Conservation (phyloP, 1,140 invertebrate species). For the Drosophila orena region DNA sequence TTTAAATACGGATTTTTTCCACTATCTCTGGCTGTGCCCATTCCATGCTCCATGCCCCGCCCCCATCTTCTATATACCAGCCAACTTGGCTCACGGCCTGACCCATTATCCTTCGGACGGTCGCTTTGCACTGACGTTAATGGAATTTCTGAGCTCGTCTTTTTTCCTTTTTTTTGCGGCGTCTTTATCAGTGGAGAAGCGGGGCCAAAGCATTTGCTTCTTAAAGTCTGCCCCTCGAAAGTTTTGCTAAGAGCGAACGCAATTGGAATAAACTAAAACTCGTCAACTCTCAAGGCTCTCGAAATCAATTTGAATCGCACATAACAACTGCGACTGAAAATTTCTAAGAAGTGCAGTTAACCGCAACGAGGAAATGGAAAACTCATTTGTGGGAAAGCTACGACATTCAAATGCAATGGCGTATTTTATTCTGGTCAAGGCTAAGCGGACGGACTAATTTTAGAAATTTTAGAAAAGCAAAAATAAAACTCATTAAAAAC, state of each 20-base stretch:
- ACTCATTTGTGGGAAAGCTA: constrained; percentile 10
- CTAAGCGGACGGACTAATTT: constrained; percentile 13
- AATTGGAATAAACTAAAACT: constrained; percentile 53
- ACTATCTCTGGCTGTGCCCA: constrained; percentile 49
- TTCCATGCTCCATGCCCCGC: not conserved
- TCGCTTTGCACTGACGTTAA: constrained; percentile 34
- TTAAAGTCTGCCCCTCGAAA: constrained; percentile 38
- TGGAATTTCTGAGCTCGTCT: constrained; percentile 42
- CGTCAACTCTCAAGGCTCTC: constrained; percentile 49
- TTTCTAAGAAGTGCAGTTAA: constrained; percentile 43
- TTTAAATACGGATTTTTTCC: constrained; percentile 76
- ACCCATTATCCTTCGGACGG: constrained; percentile 35
- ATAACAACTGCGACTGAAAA: constrained; percentile 47
- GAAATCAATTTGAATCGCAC: constrained; percentile 51
- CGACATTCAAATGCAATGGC: constrained; percentile 27
- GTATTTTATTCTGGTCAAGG: constrained; percentile 27
- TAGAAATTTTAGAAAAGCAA: not conserved
- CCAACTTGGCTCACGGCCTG: constrained; percentile 36
- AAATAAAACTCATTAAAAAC: constrained; percentile 5
- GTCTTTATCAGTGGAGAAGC: constrained; percentile 24
- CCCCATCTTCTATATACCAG: not conserved
- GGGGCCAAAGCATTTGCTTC: constrained; percentile 23
- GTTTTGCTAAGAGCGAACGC: constrained; percentile 34
- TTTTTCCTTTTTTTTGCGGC: constrained; percentile 15
- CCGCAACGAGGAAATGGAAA: constrained; percentile 33